A percentile compares a stretch with the other conserved stretches of the same genome.
These are phyloP conservation scores for Nephrotoma flavescens DNA, from an alignment of 2,888 invertebrate species.

Conservation along the genomic window DNA sequence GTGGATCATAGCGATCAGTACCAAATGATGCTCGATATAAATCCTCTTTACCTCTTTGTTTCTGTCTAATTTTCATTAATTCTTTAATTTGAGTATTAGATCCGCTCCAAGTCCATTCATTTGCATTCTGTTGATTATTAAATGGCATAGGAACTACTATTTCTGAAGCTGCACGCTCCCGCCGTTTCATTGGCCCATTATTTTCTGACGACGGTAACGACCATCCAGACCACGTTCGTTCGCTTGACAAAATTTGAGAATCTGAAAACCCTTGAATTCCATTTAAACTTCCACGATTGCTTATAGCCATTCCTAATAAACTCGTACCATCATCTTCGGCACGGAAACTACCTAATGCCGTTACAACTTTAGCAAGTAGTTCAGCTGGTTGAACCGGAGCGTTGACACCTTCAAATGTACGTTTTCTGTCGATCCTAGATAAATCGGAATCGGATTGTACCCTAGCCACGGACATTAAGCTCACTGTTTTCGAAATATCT, in stretches of 20 bases:
- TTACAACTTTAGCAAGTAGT: constrained; percentile 59
- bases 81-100: constrained; percentile 30
- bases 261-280: constrained; percentile 58
- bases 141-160: constrained; percentile 20
- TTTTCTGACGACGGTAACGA: constrained; percentile 34
- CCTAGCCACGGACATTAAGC: not conserved
- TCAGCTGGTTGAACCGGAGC: constrained; percentile 62
- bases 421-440: constrained; percentile 59
- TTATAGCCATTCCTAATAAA: constrained; percentile 8
- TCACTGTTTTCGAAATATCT: not conserved
- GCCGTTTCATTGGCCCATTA: constrained; percentile 26
- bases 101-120: constrained; percentile 34
- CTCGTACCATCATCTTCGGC: constrained; percentile 25
- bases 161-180: constrained; percentile 47
- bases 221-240: constrained; percentile 39
- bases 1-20: constrained; percentile 9
- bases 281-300: constrained; percentile 23
- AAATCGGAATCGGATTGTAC: constrained; percentile 57
- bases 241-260: constrained; percentile 56
- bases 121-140: constrained; percentile 12
- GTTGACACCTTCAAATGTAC: constrained; percentile 47
- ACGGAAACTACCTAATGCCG: constrained; percentile 51
- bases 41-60: constrained; percentile 18
- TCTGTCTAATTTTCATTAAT: constrained; percentile 16
- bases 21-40: constrained; percentile 16